Evolutionary conservation across 2,113 vertebrate genomes (phyloP), one percentile per base, ranked within the genome.

Genomic region (Onychorhynchus coronatus): DNA sequence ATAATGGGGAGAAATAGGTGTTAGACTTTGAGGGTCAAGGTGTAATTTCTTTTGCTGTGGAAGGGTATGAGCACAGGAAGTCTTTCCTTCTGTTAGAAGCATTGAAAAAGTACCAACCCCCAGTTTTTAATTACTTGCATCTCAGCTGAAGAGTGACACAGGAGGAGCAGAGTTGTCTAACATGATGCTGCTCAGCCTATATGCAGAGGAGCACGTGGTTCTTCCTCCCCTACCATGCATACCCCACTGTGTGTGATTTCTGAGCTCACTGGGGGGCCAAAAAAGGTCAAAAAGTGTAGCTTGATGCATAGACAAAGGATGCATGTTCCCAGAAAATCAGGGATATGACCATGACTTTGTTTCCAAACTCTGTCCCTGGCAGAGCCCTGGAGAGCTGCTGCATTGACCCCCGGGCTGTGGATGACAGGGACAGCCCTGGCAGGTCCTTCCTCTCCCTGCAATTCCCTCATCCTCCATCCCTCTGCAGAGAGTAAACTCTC

Each of bases 321-420:
- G 21, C 0, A 4, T 13, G 31, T 39, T 18, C 18, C 47, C 42
- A 35, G 50, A 31, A 90, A 66, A 35, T 21, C 9, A 37, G 27
- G 21, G 28, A 12, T 39, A 10, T 3, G 6, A 24, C 27, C 25
- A 17, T 6, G 21, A 44, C 17, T 14, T 66, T 67, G 17, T 35
- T 91, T 49, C 22, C 46, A 23, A 23, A 33, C 6, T 52, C 30
- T 42, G 20, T 33, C 20, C 7, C 11, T 59, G 52, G 11, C 66
- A 82, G 41, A 65, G 49, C 33, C 22, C 35, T 35, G 46, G 61
- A 25, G 25, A 82, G 33, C 46, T 75, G 20, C 76, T 35, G n/a
- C 67, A 41, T 9, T 5, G 0, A 33, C 21, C 49, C 18, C n/a
- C 0, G 3, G 10, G 58, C 47, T 63, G 37, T 37, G 39, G 1